These are phyloP conservation scores for Papilio gigon DNA, from an alignment of 2,888 invertebrate species.

Conservation along the genomic window DNA sequence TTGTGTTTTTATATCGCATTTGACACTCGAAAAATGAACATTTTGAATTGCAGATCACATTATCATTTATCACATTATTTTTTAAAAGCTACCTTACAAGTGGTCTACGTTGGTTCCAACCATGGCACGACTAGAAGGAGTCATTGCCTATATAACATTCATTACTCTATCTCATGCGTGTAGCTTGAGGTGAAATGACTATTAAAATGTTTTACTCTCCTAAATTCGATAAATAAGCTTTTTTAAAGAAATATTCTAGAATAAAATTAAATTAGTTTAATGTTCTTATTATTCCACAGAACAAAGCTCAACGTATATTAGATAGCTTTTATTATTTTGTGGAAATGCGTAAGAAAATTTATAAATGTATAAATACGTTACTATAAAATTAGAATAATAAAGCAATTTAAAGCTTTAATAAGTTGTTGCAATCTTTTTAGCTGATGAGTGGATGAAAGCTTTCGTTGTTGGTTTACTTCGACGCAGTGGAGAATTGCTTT, in stretches of 20 bases:
- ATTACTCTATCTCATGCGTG: too few relatives aligned
- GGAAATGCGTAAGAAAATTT: not conserved
- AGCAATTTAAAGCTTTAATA: constrained; percentile 15
- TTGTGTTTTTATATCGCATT: not conserved
- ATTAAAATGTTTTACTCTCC: too few relatives aligned
- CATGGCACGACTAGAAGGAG: too few relatives aligned
- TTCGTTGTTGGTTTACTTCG: constrained; percentile 12
- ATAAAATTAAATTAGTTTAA: not conserved
- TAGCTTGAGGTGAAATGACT: too few relatives aligned
- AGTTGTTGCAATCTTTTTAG: constrained; percentile 21
- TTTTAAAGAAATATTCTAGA: not conserved
- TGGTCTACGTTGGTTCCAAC: too few relatives aligned
- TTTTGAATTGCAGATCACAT: not conserved
- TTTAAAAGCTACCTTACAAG: too few relatives aligned
- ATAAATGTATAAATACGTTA: constrained; percentile 8
- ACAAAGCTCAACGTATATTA: not conserved
- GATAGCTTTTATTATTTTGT: not conserved
- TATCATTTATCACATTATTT: too few relatives aligned
- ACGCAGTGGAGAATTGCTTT: constrained; percentile 6
- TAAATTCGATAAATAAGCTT: not conserved
- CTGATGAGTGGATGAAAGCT: constrained; percentile 14
- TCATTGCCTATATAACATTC: too few relatives aligned
- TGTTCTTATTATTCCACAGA: not conserved
- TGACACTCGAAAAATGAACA: not conserved
- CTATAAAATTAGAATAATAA: constrained; percentile 16